Percentiles rank a stretch among this genome's conserved stretches.
Conservation (phyloP, 2,888 invertebrate species). For the Acrobasis repandana region DNA sequence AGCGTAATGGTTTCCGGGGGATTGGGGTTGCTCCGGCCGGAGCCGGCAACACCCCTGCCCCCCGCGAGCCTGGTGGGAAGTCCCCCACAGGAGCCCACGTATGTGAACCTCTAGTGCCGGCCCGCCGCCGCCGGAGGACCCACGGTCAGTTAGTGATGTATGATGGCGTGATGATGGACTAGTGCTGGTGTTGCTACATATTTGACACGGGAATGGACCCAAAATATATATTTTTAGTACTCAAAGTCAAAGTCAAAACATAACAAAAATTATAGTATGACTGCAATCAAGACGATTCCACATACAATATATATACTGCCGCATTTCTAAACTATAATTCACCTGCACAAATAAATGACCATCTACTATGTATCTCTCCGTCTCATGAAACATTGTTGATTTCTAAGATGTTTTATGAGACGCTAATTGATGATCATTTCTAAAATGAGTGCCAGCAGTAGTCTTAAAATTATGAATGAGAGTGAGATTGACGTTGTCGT, state of each 20-base stretch:
- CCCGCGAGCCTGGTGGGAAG: constrained; percentile 75
- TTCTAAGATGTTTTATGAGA: too few species aligned
- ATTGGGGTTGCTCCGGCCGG: constrained; percentile 77
- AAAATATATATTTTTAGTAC: too few species aligned
- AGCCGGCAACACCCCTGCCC: constrained; percentile 79
- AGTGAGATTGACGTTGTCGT: constrained; percentile 25
- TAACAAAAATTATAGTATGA: too few species aligned
- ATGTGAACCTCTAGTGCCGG: constrained; percentile 95
- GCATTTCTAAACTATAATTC: too few species aligned
- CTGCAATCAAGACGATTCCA: too few species aligned
- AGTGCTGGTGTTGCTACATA: constrained; percentile 17
- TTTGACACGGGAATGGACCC: too few species aligned
- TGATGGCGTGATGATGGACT: constrained; percentile 34
- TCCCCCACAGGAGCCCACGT: constrained; percentile 94
- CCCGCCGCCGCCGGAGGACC: constrained; percentile 67
- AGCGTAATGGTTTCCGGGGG: constrained; percentile 81
- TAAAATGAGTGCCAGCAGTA: constrained; percentile 24
- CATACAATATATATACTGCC: too few species aligned
- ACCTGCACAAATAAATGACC: too few species aligned
- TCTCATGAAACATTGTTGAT: too few species aligned
- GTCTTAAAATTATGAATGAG: constrained; percentile 26
- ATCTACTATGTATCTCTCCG: too few species aligned
- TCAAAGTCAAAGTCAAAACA: too few species aligned
- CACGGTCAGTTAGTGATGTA: constrained; percentile 65
- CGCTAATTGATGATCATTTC: too few species aligned